Evolutionary conservation across 92 coral and sea anemone genomes (phyloP), one percentile per base, ranked within the genome.

Genomic region (Porites lobata): DNA sequence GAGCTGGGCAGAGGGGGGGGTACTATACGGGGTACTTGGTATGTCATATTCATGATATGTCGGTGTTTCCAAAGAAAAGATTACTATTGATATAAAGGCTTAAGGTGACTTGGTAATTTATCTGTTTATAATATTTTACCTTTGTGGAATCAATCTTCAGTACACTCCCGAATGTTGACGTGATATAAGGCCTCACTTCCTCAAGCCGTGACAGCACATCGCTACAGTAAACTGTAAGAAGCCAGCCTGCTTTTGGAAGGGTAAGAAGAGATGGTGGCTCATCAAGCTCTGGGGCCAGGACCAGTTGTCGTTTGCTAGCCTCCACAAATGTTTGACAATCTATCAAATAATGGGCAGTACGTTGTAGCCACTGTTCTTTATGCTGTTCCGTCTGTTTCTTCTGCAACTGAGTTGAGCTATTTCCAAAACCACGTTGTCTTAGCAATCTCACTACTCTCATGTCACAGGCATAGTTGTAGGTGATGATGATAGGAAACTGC

Each of bases 61-160:
- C 47, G 7, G 47, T 38, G 47, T 38, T 38, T 38, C 47, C 47
- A 38, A 38, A 38, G 7, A 38, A 38, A 38, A 38, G 47, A 38
- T 38, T 38, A 38, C 47, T 38, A 38, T 38, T 38, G 47, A 38
- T 4, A 38, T 3, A 38, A 38, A 38, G 47, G 47, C 47, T 38
- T 29, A 29, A 29, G 38, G 38, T 29, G 3, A 29, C 38, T 29
- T 38, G 47, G 47, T 38, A 38, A 38, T 4, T 38, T 38, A 38
- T 4, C 6, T 38, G 47, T 3, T 38, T 38, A 38, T 3, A 38
- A 38, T 38, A 4, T 75, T 20, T 43, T 73, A 88, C 92, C 90
- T 90, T 86, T 1, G 93, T 90, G 74, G 90, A 90, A 75, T 91
- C 91, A 50, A 86, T 91, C 53, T 81, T 86, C 8, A 86, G 67